A percentile compares a stretch with the other conserved stretches of the same genome.
Conservation (phyloP, 2,888 invertebrate species). For the Thelaira solivaga region DNA sequence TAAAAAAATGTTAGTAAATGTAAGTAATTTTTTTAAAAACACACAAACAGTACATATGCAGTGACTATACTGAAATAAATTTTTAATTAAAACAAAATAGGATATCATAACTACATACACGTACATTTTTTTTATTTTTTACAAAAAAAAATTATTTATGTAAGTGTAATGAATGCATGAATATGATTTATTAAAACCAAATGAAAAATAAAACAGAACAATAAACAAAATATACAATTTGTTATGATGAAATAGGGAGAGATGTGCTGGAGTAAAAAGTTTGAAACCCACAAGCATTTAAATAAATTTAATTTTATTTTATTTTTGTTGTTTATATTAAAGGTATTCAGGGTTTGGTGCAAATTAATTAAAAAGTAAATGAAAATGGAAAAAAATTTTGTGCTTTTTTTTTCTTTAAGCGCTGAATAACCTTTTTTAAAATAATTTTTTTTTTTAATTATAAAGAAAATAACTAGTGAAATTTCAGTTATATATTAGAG, state of each 20-base stretch:
- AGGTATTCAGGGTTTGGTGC: no score
- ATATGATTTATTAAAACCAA: slow-evolving; percentile 11
- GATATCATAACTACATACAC: slow-evolving; percentile 62
- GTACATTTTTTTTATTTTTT: slow-evolving; percentile 43
- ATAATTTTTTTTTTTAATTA: background rate
- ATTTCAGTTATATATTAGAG: slow-evolving; percentile 15
- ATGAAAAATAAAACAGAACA: slow-evolving; percentile 22
- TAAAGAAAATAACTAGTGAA: slow-evolving; percentile 2
- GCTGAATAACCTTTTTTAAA: no score
- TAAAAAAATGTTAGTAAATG: slow-evolving; percentile 10
- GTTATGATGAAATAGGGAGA: slow-evolving; percentile 40
- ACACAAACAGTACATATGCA: no score
- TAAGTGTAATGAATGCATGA: background rate
- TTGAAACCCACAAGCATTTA: slow-evolving; percentile 64
- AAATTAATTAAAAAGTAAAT: no score
- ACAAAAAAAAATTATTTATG: background rate
- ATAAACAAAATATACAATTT: slow-evolving; percentile 23
- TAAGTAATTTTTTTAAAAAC: slow-evolving; percentile 4
- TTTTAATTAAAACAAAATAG: slow-evolving; percentile 7
- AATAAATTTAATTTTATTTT: slow-evolving; percentile 17
- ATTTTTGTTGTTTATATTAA: background rate
- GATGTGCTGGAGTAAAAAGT: slow-evolving; percentile 21
- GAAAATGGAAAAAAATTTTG: no score
- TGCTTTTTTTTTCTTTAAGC: no score
- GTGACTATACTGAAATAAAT: no score